Conservation (phyloP, 2,888 invertebrate species). For the Chloroclystis v-ata region DNA sequence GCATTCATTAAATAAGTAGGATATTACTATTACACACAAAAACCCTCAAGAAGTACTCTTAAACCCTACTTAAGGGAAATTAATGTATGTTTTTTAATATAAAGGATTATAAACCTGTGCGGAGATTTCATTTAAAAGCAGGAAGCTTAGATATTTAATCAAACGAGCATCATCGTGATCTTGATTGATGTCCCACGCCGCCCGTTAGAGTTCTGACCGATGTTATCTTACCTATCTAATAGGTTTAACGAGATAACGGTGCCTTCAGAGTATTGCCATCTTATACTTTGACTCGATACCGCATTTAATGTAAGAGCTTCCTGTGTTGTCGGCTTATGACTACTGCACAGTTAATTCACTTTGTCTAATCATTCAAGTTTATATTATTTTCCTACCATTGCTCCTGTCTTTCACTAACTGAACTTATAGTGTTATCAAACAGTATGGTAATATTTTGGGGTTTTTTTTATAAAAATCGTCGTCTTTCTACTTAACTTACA, state of each 20-base stretch:
- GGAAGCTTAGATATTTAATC: slow-evolving; percentile 41
- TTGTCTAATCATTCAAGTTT: background rate
- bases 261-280: slow-evolving; percentile 51
- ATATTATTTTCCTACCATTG: background rate
- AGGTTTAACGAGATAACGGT: slow-evolving; percentile 69
- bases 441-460: too few relatives aligned
- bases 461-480: too few relatives aligned
- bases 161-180: slow-evolving; percentile 39
- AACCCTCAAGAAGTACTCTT: too few relatives aligned
- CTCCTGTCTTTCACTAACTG: too few relatives aligned
- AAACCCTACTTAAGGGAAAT: too few relatives aligned
- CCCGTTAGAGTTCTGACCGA: slow-evolving; percentile 57
- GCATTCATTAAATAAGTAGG: too few relatives aligned
- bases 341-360: slow-evolving; percentile 1
- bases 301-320: slow-evolving; percentile 18
- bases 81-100: background rate
- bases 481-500: too few relatives aligned
- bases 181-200: slow-evolving; percentile 65
- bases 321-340: slow-evolving; percentile 13
- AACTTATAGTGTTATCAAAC: too few relatives aligned
- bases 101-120: background rate
- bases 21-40: too few relatives aligned
- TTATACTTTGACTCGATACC: slow-evolving; percentile 42
- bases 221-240: slow-evolving; percentile 60
- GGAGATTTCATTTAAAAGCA: slow-evolving; percentile 19